These are phyloP conservation scores for Parnassius glacialis DNA, from an alignment of 2,888 invertebrate genomes.

Conservation along the genomic window DNA sequence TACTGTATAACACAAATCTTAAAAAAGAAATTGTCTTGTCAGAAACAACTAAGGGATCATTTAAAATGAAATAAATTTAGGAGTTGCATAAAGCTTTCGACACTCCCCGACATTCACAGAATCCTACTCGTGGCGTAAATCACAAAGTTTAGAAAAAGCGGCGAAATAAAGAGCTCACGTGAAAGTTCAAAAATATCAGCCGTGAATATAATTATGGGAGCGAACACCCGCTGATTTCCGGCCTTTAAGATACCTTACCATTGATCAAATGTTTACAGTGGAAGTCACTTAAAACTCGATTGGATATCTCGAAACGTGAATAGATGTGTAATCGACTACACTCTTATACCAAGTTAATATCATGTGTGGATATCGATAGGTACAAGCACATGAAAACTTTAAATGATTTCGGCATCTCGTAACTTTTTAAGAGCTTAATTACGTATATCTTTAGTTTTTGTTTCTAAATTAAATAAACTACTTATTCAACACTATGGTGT, in stretches of 20 bases:
- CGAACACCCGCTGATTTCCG: slow-evolving; percentile 77
- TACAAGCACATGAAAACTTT: slow-evolving; percentile 13
- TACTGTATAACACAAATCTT: slow-evolving; percentile 9
- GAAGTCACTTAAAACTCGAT: slow-evolving; percentile 31
- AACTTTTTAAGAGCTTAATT: too few species aligned
- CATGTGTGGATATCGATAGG: slow-evolving; percentile 4
- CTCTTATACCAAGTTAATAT: not conserved
- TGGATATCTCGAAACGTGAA: slow-evolving; percentile 12
- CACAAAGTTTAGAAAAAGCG: slow-evolving; percentile 68
- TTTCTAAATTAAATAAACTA: too few species aligned
- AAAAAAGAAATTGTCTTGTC: slow-evolving; percentile 16
- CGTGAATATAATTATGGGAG: slow-evolving; percentile 77
- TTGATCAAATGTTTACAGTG: slow-evolving; percentile 32
- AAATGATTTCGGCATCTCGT: not conserved
- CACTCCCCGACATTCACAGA: slow-evolving; percentile 64
- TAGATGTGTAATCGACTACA: not conserved
- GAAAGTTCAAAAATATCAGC: slow-evolving; percentile 78
- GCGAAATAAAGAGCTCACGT: slow-evolving; percentile 75
- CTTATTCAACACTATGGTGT: too few species aligned
- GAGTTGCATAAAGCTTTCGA: slow-evolving; percentile 72
- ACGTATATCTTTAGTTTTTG: too few species aligned
- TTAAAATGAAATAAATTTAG: slow-evolving; percentile 72
- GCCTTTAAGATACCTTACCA: slow-evolving; percentile 57
- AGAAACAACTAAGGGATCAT: slow-evolving; percentile 54
- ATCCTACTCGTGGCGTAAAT: slow-evolving; percentile 72